Percentiles rank a stretch among this genome's conserved stretches.
Conservation (phyloP, 2,888 invertebrate genomes). For the Aradus depressus region DNA sequence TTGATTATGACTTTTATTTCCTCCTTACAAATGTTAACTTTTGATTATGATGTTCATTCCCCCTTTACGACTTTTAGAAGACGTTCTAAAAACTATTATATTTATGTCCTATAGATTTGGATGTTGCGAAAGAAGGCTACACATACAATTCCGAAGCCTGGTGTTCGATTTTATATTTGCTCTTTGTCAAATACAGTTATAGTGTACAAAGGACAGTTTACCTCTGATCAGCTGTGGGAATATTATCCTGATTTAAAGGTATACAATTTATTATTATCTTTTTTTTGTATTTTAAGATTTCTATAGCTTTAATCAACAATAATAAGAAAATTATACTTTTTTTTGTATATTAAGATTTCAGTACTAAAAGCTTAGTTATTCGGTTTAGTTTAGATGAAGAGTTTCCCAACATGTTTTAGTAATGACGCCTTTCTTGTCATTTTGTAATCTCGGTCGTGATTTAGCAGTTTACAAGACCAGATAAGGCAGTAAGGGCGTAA, state of each 20-base stretch:
- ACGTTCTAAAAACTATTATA: background rate
- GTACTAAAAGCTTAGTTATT: too few species aligned
- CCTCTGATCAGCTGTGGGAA: constrained; percentile 85
- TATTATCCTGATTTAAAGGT: constrained; percentile 53
- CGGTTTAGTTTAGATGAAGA: too few species aligned
- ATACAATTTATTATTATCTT: constrained; percentile 19
- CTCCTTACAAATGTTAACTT: too few species aligned
- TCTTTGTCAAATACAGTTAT: constrained; percentile 80
- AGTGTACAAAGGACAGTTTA: constrained; percentile 96
- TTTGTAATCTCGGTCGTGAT: too few species aligned
- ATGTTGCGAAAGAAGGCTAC: constrained; percentile 86
- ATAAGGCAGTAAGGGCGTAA: too few species aligned
- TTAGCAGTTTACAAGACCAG: too few species aligned
- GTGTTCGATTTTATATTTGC: constrained; percentile 90
- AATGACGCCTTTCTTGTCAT: too few species aligned
- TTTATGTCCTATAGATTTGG: constrained; percentile 55
- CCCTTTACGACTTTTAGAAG: too few species aligned
- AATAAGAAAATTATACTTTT: background rate
- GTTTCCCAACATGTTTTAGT: background rate
- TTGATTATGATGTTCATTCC: too few species aligned
- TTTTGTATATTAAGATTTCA: background rate
- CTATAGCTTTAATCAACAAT: background rate
- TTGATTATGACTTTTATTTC: too few species aligned
- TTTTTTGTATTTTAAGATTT: background rate
- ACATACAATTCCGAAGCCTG: constrained; percentile 73